These are phyloP conservation scores for Hypselothyrea guttata DNA, from an alignment of 2,888 invertebrate genomes.

Conservation along the genomic window DNA sequence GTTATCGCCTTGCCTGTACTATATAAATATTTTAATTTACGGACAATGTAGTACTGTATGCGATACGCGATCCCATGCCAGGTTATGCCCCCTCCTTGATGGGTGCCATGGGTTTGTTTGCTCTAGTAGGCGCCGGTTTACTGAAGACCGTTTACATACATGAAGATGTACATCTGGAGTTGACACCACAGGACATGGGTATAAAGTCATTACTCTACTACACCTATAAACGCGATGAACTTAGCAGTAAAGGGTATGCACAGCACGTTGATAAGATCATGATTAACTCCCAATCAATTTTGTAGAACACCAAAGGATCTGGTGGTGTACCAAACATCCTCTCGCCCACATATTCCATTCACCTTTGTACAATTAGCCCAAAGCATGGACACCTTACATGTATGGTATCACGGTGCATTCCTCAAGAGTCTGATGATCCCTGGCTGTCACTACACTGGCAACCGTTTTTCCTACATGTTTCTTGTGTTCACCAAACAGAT, in stretches of 20 bases:
- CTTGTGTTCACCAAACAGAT: slow-evolving; percentile 64
- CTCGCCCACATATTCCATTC: slow-evolving; percentile 44
- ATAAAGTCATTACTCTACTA: slow-evolving; percentile 65
- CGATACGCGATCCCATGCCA: slow-evolving; percentile 67
- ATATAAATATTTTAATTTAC: neutral
- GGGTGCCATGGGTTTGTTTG: slow-evolving; percentile 74
- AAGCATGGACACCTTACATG: slow-evolving; percentile 38
- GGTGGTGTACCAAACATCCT: slow-evolving; percentile 60
- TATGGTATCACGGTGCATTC: slow-evolving; percentile 55
- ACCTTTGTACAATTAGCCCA: slow-evolving; percentile 53
- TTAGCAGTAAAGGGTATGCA: too few species aligned
- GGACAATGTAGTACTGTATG: slow-evolving; percentile 55
- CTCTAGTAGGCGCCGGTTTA: slow-evolving; percentile 67
- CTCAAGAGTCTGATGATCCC: slow-evolving; percentile 59
- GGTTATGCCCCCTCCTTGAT: slow-evolving; percentile 69
- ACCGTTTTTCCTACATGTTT: slow-evolving; percentile 47
- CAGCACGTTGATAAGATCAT: too few species aligned
- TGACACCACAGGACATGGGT: slow-evolving; percentile 69
- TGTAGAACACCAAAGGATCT: slow-evolving; percentile 38
- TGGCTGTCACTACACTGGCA: slow-evolving; percentile 52
- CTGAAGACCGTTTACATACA: slow-evolving; percentile 61
- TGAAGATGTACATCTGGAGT: slow-evolving; percentile 48
- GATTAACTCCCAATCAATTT: too few species aligned
- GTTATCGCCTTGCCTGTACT: too few species aligned
- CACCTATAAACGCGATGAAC: slow-evolving; percentile 23